Conservation (phyloP, 2,888 invertebrate genomes). For the Hartigia nigra region DNA sequence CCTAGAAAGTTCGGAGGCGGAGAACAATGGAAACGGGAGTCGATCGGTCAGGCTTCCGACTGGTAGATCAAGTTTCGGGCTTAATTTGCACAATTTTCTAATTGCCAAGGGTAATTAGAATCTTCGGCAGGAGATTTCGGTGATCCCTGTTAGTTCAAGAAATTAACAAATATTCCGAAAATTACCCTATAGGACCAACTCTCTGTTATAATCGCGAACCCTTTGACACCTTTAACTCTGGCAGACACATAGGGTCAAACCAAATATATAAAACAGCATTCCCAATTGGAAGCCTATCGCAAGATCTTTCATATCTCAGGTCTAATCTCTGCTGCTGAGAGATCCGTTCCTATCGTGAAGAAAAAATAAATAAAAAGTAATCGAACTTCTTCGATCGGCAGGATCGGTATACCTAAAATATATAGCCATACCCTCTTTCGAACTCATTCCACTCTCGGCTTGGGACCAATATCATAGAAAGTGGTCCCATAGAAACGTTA, state of each 20-base stretch:
- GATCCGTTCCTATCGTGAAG: conserved; percentile 22
- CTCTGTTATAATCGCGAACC: background rate
- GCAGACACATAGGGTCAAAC: background rate
- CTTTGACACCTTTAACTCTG: background rate
- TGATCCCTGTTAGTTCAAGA: background rate
- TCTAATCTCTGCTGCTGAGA: conserved; percentile 33
- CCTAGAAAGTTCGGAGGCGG: conserved; percentile 14
- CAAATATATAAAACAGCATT: background rate
- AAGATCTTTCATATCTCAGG: conserved; percentile 29
- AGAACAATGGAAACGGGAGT: conserved; percentile 30
- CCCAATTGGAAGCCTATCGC: background rate
- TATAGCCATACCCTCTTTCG: background rate
- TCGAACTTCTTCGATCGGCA: background rate
- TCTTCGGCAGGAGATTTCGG: background rate
- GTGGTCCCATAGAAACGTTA: conserved; percentile 38
- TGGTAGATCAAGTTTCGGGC: conserved; percentile 10
- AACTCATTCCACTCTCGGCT: background rate
- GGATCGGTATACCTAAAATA: background rate
- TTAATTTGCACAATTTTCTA: conserved; percentile 40
- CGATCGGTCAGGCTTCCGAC: conserved; percentile 25
- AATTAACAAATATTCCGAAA: background rate
- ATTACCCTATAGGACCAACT: background rate
- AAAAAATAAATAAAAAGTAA: background rate
- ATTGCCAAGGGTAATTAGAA: conserved; percentile 46
- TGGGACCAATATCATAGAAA: background rate